A percentile compares a stretch with the other conserved stretches of the same genome.
Conservation (phyloP, 2,888 invertebrate genomes). For the Proisotoma minuta region DNA sequence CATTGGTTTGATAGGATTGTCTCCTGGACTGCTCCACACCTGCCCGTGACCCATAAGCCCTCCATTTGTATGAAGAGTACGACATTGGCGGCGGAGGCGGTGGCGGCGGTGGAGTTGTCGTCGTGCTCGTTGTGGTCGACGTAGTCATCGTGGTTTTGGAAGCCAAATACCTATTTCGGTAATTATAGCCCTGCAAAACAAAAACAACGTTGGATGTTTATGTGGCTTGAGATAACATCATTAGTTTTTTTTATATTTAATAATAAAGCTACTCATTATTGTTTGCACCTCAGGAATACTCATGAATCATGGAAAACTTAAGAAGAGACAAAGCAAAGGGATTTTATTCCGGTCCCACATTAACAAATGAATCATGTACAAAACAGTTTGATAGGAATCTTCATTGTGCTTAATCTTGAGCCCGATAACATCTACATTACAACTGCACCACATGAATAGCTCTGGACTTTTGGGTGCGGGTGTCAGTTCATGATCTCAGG, state of each 20-base stretch:
- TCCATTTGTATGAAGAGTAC: slow-evolving; percentile 47
- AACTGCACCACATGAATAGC: too few relatives aligned
- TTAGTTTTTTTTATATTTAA: too few relatives aligned
- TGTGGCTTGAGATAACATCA: too few relatives aligned
- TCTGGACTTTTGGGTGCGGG: too few relatives aligned
- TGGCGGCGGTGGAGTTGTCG: slow-evolving; percentile 34
- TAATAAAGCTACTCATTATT: too few relatives aligned
- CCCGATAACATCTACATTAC: too few relatives aligned
- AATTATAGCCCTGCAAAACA: slow-evolving; percentile 36
- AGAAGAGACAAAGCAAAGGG: too few relatives aligned
- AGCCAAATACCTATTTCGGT: slow-evolving; percentile 33
- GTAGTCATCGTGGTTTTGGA: slow-evolving; percentile 34
- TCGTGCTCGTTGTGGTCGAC: slow-evolving; percentile 38
- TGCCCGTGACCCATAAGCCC: slow-evolving; percentile 43
- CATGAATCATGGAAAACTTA: too few relatives aligned
- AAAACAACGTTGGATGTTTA: background rate
- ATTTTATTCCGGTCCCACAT: too few relatives aligned
- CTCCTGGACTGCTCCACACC: slow-evolving; percentile 43
- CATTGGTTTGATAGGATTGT: slow-evolving; percentile 12
- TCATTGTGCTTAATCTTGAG: slow-evolving; percentile 7
- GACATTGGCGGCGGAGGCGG: slow-evolving; percentile 38
- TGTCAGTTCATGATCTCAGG: too few relatives aligned
- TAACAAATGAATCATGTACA: slow-evolving; percentile 1
- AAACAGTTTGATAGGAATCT: background rate
- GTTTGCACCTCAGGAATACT: too few relatives aligned